Evolutionary conservation across 1,140 invertebrate species (phyloP).

Genomic region (Elymnias hypermnestra): DNA sequence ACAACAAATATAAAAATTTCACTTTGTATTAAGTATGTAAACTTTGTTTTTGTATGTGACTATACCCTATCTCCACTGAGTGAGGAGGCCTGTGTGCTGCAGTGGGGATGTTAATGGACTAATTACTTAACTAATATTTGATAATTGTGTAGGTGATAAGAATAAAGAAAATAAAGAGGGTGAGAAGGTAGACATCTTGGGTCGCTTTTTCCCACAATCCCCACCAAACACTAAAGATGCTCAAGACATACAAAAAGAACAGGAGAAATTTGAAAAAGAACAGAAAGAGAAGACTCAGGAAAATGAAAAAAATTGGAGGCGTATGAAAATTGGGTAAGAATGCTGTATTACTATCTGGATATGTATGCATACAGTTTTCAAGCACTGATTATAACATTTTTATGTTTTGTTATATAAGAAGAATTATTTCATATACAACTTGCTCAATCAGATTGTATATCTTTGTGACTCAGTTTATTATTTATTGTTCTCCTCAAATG

Average conservation of each 20-base stretch:
- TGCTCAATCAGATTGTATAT: neutral
- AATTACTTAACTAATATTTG: constrained; percentile 2
- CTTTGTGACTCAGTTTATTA: too few species aligned
- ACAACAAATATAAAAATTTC: too few species aligned
- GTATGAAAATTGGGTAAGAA: constrained; percentile 78
- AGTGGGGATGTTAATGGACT: too few species aligned
- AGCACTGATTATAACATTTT: too few species aligned
- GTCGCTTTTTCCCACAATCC: constrained; percentile 64
- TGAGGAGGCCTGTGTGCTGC: too few species aligned
- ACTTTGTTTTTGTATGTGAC: too few species aligned
- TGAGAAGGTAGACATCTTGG: constrained; percentile 63
- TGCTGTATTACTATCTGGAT: too few species aligned
- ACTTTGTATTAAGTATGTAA: too few species aligned
- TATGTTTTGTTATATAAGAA: too few species aligned
- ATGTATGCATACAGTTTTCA: too few species aligned
- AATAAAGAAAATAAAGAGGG: constrained; percentile 37
- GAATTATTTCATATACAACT: neutral
- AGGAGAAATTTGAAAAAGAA: constrained; percentile 70
- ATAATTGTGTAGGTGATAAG: constrained; percentile 38
- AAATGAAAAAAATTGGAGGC: constrained; percentile 78
- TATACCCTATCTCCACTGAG: too few species aligned
- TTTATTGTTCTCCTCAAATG: neutral
- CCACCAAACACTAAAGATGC: constrained; percentile 42
- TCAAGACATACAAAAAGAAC: constrained; percentile 64
- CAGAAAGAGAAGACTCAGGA: constrained; percentile 72